Evolutionary conservation across 2,113 vertebrate genomes (phyloP).

Genomic region (Meriones unguiculatus): DNA sequence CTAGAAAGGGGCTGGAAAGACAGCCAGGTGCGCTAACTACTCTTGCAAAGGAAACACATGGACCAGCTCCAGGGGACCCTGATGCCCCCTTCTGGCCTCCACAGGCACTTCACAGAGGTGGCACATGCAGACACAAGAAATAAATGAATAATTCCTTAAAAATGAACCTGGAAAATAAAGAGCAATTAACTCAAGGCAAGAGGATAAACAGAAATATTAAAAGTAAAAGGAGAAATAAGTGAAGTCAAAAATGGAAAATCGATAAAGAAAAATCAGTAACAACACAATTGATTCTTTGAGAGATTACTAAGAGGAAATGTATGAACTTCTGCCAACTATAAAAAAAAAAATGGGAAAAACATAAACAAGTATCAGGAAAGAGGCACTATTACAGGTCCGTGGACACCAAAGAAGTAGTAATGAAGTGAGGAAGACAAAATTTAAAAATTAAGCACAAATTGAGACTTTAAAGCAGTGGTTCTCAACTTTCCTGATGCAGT

Average conservation of each 20-base stretch:
- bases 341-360: too few relatives aligned
- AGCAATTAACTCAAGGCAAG: not conserved
- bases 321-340: not conserved
- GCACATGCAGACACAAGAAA: not conserved
- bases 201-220: not conserved
- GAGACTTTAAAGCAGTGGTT: not conserved
- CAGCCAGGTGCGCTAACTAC: not conserved
- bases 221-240: not conserved
- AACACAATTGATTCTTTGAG: not conserved
- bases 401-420: not conserved
- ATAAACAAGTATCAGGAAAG: not conserved
- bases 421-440: not conserved
- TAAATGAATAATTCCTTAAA: not conserved
- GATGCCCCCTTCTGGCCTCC: not conserved
- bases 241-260: not conserved
- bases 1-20: not conserved
- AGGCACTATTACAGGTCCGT: not conserved
- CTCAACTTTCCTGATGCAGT: not conserved
- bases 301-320: not conserved
- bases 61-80: not conserved
- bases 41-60: not conserved
- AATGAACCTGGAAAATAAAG: not conserved
- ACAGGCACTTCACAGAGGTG: not conserved
- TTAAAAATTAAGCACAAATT: not conserved
- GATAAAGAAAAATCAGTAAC: not conserved